Evolutionary conservation across 2,888 invertebrate species (phyloP).

Genomic region (Oscheius sp.): DNA sequence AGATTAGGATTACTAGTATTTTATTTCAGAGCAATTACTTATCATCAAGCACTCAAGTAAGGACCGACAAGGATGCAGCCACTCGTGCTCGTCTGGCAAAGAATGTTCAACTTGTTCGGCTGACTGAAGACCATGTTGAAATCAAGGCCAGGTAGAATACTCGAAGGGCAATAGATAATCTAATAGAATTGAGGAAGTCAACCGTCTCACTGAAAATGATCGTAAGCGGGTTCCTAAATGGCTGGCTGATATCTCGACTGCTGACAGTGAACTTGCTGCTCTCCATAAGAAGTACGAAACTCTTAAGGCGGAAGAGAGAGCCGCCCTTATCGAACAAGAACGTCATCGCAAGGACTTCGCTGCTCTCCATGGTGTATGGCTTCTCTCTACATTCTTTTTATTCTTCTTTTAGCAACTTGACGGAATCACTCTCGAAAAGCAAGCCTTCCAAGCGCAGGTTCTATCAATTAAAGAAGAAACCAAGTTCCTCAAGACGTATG

Average conservation of each 20-base stretch:
- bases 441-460: conserved; percentile 16
- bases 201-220: conserved; percentile 12
- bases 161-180: background rate
- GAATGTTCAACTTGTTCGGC: background rate
- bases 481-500: conserved; percentile 24
- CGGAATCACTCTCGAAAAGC: background rate
- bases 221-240: conserved; percentile 19
- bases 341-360: conserved; percentile 12
- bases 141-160: conserved; percentile 5
- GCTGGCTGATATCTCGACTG: conserved; percentile 14
- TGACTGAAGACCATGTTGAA: conserved; percentile 4
- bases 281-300: conserved; percentile 14
- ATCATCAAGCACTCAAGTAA: no score
- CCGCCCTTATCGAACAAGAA: conserved; percentile 7
- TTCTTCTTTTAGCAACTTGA: conserved; percentile 15
- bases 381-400: background rate
- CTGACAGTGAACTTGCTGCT: conserved; percentile 11
- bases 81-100: background rate
- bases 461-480: conserved; percentile 10
- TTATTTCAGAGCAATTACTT: no score
- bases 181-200: conserved; percentile 8
- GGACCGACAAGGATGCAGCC: conserved; percentile 8
- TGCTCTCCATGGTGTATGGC: conserved; percentile 12
- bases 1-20: no score
- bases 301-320: conserved; percentile 7